These are phyloP conservation scores for Phortica okadai DNA, from an alignment of 2,888 invertebrate genomes.

Conservation along the genomic window DNA sequence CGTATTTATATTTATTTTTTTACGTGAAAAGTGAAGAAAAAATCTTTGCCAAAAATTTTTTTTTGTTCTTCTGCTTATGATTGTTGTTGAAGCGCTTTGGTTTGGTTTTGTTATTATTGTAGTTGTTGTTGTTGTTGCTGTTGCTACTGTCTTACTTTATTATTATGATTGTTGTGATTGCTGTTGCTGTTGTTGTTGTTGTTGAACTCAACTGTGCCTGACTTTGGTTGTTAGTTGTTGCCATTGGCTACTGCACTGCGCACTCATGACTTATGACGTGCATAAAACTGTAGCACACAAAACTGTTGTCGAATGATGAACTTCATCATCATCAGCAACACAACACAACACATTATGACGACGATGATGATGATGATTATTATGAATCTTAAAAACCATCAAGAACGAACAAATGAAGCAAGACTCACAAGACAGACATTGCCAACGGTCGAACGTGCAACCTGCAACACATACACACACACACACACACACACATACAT, in stretches of 20 bases:
- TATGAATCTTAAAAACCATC: constrained; percentile 18
- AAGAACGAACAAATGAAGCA: constrained; percentile 28
- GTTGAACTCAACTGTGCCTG: background rate
- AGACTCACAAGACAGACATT: background rate
- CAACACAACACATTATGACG: background rate
- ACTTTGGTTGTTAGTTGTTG: background rate
- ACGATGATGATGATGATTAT: constrained; percentile 16
- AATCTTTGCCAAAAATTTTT: background rate
- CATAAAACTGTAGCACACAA: constrained; percentile 6
- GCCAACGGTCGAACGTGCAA: too few relatives aligned
- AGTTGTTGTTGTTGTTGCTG: constrained; percentile 40
- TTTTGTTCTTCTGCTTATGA: background rate
- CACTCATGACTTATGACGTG: constrained; percentile 45
- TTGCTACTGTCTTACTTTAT: constrained; percentile 59
- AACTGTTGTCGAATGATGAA: background rate
- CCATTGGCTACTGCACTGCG: constrained; percentile 61
- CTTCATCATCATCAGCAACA: too few relatives aligned
- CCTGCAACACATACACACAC: too few relatives aligned
- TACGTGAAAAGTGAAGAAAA: constrained; percentile 30
- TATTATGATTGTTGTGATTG: constrained; percentile 56
- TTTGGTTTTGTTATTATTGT: constrained; percentile 37
- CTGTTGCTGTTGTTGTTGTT: constrained; percentile 44
- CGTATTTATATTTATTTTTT: constrained; percentile 4
- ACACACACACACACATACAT: too few relatives aligned
- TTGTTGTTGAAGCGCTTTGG: constrained; percentile 31